phyloP scores from a whole-genome alignment of 2,113 vertebrate species.

The Laterallus jamaicensis region DNA sequence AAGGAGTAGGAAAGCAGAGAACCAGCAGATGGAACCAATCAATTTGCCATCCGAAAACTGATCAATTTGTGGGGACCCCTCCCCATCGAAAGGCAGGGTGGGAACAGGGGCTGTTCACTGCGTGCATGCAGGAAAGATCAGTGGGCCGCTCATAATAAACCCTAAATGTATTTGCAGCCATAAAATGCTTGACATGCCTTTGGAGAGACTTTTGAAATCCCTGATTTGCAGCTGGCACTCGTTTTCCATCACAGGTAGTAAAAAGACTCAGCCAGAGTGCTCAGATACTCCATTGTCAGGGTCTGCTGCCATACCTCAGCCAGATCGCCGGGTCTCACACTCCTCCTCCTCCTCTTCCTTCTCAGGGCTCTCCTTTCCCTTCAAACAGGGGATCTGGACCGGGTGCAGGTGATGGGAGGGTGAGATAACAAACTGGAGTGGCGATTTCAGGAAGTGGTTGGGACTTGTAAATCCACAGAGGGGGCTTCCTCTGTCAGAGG shows the following conservation, averaged over 20 bases:
- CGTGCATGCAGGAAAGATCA: slow-evolving; percentile 19
- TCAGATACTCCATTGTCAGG: background rate
- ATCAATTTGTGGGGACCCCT: slow-evolving; percentile 37
- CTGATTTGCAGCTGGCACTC: slow-evolving; percentile 69
- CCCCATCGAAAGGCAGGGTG: background rate
- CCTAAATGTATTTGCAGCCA: slow-evolving; percentile 59
- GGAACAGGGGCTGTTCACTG: background rate
- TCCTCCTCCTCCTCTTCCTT: slow-evolving; percentile 51
- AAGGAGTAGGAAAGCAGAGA: slow-evolving; percentile 39
- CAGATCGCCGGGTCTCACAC: background rate
- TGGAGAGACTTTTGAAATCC: slow-evolving; percentile 64
- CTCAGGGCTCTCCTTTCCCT: slow-evolving; percentile 48
- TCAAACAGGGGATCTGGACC: background rate
- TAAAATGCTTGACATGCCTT: slow-evolving; percentile 65
- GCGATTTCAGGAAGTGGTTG: slow-evolving; percentile 52
- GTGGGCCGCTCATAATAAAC: slow-evolving; percentile 54
- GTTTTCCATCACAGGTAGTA: slow-evolving; percentile 69
- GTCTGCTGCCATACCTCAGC: background rate
- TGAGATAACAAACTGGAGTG: slow-evolving; percentile 34
- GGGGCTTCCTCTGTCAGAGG: slow-evolving; percentile 69
- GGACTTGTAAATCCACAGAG: slow-evolving; percentile 70
- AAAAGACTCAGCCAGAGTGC: slow-evolving; percentile 34
- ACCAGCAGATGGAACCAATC: slow-evolving; percentile 62
- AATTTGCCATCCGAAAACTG: background rate
- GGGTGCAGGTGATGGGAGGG: slow-evolving; percentile 23